A percentile compares a stretch with the other conserved stretches of the same genome.
phyloP scores from a whole-genome alignment of 2,888 invertebrate species.

The Melikaiella ostensackeni region DNA sequence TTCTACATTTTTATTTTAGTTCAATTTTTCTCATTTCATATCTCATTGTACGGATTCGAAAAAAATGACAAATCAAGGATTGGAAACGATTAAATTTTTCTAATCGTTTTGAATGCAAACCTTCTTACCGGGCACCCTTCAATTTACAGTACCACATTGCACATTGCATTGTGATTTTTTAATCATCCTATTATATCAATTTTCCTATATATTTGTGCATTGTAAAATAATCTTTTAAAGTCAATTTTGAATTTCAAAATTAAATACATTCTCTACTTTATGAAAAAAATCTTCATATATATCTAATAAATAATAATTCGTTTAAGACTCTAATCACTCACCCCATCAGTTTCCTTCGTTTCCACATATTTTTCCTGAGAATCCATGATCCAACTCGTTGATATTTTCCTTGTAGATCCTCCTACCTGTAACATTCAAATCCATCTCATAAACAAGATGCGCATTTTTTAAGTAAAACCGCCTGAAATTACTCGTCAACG shows the following conservation, averaged over 20 bases:
- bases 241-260: not conserved
- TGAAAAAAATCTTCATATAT: not conserved
- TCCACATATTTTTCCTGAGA: slow-evolving; percentile 61
- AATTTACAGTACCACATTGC: no score
- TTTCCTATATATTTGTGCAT: not conserved
- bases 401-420: slow-evolving; percentile 62
- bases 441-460: slow-evolving; percentile 31
- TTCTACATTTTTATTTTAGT: no score
- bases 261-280: not conserved
- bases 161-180: no score
- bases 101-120: no score
- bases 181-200: no score
- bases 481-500: slow-evolving; percentile 37
- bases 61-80: no score
- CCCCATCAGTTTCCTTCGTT: slow-evolving; percentile 63
- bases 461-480: slow-evolving; percentile 21
- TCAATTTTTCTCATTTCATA: no score
- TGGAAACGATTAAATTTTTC: no score
- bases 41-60: no score
- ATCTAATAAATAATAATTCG: slow-evolving; percentile 48
- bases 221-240: not conserved
- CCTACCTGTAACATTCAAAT: slow-evolving; percentile 62
- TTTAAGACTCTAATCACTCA: slow-evolving; percentile 45
- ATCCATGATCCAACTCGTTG: slow-evolving; percentile 53
- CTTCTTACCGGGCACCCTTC: no score